These are phyloP conservation scores for Champsocephalus gunnari DNA, from an alignment of 2,797 vertebrate genomes.

Conservation along the genomic window DNA sequence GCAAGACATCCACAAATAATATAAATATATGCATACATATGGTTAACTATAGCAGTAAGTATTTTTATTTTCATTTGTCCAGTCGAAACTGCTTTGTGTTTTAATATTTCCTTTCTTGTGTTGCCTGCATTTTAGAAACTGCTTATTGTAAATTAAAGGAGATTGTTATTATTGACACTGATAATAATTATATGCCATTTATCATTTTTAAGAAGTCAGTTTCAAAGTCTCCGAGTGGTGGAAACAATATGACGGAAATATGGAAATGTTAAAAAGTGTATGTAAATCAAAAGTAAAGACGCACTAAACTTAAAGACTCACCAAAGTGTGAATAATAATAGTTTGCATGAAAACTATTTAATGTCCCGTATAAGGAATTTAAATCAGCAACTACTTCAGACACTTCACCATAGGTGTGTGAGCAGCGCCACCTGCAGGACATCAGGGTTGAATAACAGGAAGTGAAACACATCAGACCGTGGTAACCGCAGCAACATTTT, in stretches of 20 bases:
- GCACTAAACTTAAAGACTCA: not conserved
- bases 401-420: not conserved
- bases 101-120: too few species aligned
- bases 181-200: not conserved
- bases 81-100: too few species aligned
- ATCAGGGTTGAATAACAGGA: not conserved
- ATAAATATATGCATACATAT: too few species aligned
- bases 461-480: conserved; percentile 8
- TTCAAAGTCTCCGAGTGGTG: not conserved
- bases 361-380: not conserved
- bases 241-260: not conserved
- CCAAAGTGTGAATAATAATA: not conserved
- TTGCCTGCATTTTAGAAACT: too few species aligned
- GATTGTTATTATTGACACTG: fast-evolving
- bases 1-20: too few species aligned
- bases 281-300: not conserved
- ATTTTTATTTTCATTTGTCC: too few species aligned
- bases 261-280: not conserved
- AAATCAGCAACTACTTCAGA: not conserved
- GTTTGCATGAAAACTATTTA: not conserved
- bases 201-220: not conserved
- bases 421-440: conserved; percentile 61
- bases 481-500: conserved; percentile 71
- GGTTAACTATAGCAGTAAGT: too few species aligned
- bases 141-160: not conserved